Evolutionary conservation across 2,888 invertebrate species (phyloP), one percentile per base, ranked within the genome.

Genomic region (Smittia aterrima): DNA sequence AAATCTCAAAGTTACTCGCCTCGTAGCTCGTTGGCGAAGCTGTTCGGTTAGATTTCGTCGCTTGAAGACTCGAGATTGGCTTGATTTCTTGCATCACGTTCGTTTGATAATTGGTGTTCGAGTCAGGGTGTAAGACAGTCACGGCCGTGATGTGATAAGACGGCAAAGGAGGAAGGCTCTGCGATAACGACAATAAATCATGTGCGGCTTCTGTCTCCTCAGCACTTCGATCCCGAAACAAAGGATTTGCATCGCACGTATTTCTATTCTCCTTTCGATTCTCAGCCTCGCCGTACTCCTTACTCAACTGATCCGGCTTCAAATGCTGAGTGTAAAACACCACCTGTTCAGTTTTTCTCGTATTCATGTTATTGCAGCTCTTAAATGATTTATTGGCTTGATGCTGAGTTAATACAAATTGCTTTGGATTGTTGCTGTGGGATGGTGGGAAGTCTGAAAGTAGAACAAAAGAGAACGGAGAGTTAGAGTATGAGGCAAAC

Each of bases 151-250:
- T 86, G 77, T 90, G 86, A 32, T 90, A 91, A 3, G 89, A 88
- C 67, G 89, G 90, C 77, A 90, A 85, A 16, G 91, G 93, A 13
- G 92, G 92, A 78, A 91, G 81, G 77, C 92, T 90, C 78, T 92
- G 90, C 1, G 92, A 91, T 40, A 92, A 83, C 66, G 90, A 92
- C 27, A 92, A 84, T 76, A 91, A 85, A 81, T 92, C 94, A 81
- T 93, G 93, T 0, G 95, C 95, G 38, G 93, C 94, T 84, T 94
- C 93, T 9, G 93, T 94, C 83, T 95, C 95, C 79, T 92, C 94
- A 25, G 91, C 88, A 78, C 89, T 89, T 72, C 89, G 86, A 79
- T 86, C 85, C n/a, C 54, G 41, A 53, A 70, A 54, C 54, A 54
- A 54, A 53, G 62, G 62, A 38, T 58, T 62, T n/a, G 25, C 62